Percentiles rank a stretch among this genome's conserved stretches.
Evolutionary conservation across 2,113 vertebrate species (phyloP).

Genomic region (Alouatta palliata): DNA sequence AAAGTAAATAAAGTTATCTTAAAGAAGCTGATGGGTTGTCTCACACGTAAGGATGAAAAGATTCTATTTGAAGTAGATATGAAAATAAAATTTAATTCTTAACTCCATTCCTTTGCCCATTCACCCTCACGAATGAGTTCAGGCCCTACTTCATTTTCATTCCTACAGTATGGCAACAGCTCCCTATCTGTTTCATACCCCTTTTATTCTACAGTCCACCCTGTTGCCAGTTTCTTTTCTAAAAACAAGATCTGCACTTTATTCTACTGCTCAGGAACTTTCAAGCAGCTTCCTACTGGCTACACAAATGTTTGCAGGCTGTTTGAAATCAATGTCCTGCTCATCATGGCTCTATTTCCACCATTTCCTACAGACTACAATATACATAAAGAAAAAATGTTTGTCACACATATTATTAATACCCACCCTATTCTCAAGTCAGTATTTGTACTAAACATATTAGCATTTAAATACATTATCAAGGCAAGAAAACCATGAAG

Average conservation of each 20-base stretch:
- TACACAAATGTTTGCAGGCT: neutral
- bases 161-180: neutral
- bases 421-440: neutral
- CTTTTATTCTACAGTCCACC: neutral
- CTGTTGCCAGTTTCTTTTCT: neutral
- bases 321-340: constrained; percentile 1
- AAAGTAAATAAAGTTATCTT: neutral
- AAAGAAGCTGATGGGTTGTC: neutral
- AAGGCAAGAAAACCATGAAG: neutral
- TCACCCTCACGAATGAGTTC: neutral
- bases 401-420: neutral
- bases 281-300: neutral
- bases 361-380: neutral
- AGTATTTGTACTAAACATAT: neutral
- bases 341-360: neutral
- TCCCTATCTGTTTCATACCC: neutral
- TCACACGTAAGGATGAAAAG: neutral
- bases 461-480: neutral
- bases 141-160: neutral
- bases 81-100: neutral
- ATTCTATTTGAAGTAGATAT: neutral
- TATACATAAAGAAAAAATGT: neutral
- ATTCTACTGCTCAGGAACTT: neutral
- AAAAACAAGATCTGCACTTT: neutral
- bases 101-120: neutral